A percentile compares a stretch with the other conserved stretches of the same genome.
phyloP scores from a whole-genome alignment of 2,797 vertebrate species.

The Sebastes oblongus region DNA sequence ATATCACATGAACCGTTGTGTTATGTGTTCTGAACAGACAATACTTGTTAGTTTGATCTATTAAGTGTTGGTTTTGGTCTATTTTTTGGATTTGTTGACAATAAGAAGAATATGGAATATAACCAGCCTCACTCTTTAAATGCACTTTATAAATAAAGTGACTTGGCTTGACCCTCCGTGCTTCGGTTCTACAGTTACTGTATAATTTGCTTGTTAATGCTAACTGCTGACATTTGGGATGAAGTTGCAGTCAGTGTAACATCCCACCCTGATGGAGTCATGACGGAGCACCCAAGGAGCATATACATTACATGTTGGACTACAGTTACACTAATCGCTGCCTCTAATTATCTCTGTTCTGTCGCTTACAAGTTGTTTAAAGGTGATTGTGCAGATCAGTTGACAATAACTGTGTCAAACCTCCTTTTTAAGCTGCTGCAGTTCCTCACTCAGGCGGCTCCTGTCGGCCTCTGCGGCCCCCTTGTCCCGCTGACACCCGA shows the following conservation, averaged over 20 bases:
- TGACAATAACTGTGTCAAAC: conserved; percentile 8
- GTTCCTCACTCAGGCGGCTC: conserved; percentile 66
- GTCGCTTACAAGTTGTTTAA: neutral
- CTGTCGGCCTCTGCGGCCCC: conserved; percentile 66
- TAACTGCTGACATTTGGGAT: neutral
- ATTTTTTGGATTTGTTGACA: too few species aligned
- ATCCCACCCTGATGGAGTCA: neutral
- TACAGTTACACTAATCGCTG: neutral
- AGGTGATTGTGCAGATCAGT: neutral
- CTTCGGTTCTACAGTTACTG: neutral
- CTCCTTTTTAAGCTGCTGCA: conserved; percentile 74
- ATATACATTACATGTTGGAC: neutral
- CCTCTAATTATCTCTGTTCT: neutral
- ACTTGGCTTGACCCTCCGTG: too few species aligned
- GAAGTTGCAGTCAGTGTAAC: neutral
- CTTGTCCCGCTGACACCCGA: conserved; percentile 64
- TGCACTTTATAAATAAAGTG: too few species aligned
- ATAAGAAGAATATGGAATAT: neutral
- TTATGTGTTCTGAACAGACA: neutral
- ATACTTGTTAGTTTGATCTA: neutral
- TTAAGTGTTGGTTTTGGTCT: neutral
- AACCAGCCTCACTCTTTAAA: neutral
- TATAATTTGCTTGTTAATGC: neutral
- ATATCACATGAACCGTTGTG: too few species aligned
- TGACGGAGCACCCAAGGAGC: neutral